Base-by-base conservation (phyloP, 2,888 invertebrate genomes). In the Pachycephus smyrnensis region DNA sequence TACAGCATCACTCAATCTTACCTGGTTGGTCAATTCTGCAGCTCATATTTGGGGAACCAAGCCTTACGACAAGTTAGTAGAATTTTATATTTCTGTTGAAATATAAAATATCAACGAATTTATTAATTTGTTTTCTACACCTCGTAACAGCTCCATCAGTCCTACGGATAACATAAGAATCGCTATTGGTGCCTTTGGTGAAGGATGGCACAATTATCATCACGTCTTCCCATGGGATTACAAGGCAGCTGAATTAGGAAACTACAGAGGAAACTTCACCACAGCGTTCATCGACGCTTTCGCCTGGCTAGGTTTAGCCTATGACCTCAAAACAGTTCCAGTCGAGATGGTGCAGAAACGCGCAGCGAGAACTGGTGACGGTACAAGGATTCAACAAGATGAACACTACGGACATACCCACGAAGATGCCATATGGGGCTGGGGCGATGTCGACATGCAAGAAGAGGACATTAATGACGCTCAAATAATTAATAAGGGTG, bases 1-100 rank as follows among this genome's bases (percentile, higher is more conserved):
- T 92, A 94, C 95, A 4, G 73, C 96, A 11, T 94, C 95, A 0
- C 93, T 98, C 73, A 96, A 99, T 91, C 93, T 95, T 86, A 98
- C 98, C 0, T 98, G 98, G 98, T 92, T 97, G 80, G 97, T 98
- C 31, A 98, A 98, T 92, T 97, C 97, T 80, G 97, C 97, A 0
- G 98, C 98, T 0, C 98, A 98, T 90, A 95, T 97, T 86, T 98
- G 96, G 94, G 98, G 98, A 84, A 96, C 94, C 90, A 95, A 94
- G 88, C 98, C 98, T 1, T 98, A 97, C 90, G 98, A 99, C 91
- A 94, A 94, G 95, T 95, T 91, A 94, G 94, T 92, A 76, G 76
- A 40, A 15, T 31, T 68, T 68, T 37, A 40, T 78, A 31, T 73
- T 79, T 79, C 76, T 69, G 74, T 12, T 73, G 23, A 15, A 35